A percentile compares a stretch with the other conserved stretches of the same genome.
Evolutionary conservation across 1,140 invertebrate species (phyloP).

Genomic region (Euwallacea similis): DNA sequence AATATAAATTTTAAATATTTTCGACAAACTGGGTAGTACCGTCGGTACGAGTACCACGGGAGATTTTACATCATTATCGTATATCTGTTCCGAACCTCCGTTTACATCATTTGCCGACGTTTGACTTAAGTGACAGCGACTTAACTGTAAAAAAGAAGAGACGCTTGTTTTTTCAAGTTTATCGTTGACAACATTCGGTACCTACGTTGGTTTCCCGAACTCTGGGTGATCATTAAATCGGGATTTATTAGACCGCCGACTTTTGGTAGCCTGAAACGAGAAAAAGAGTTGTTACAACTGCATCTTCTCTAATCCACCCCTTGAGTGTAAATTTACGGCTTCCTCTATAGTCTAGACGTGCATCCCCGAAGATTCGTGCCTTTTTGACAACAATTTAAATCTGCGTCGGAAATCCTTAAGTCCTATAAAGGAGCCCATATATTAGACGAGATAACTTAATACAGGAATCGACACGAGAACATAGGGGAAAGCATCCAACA

Average conservation of each 20-base stretch:
- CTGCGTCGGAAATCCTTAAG: constrained; percentile 32
- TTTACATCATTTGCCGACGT: constrained; percentile 19
- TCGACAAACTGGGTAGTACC: constrained; percentile 25
- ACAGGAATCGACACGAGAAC: constrained; percentile 18
- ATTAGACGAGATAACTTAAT: constrained; percentile 30
- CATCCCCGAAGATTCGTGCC: constrained; percentile 6
- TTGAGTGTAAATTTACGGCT: too few species aligned
- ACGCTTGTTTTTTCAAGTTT: constrained; percentile 27
- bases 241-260: constrained; percentile 3
- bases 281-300: too few species aligned
- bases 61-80: constrained; percentile 31
- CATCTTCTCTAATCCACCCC: too few species aligned
- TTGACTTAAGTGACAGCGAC: constrained; percentile 28
- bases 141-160: constrained; percentile 28
- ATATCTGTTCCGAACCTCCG: constrained; percentile 8
- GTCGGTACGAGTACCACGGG: constrained; percentile 1
- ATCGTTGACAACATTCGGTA: constrained; percentile 12
- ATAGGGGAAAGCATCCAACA: constrained; percentile 10
- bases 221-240: background rate
- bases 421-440: constrained; percentile 27
- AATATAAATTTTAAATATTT: constrained; percentile 33
- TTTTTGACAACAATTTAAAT: constrained; percentile 30
- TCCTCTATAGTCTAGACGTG: constrained; percentile 11
- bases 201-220: background rate
- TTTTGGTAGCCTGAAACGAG: background rate